Evolutionary conservation across 2,113 vertebrate species (phyloP), one percentile per base, ranked within the genome.

Genomic region (Synodontis membranacea): DNA sequence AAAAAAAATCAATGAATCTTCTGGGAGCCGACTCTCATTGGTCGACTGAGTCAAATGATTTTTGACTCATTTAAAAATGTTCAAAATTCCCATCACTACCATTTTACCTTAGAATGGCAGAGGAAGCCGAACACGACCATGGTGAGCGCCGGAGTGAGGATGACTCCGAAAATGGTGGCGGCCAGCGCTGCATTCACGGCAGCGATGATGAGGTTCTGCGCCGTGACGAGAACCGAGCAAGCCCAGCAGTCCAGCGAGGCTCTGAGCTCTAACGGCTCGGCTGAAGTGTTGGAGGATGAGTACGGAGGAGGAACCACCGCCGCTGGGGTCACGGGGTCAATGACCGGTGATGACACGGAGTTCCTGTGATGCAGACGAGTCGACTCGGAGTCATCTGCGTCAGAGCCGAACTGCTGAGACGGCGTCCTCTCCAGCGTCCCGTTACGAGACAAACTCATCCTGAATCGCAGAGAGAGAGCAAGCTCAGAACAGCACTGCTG

Each of bases 171-270:
- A 37, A 97, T 86, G 46, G 95, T 2, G 10, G 91, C 90, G 84
- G 96, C 94, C 86, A 98, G 80, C 2, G 91, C 82, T 0, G 91
- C 91, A 78, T 97, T 97, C 91, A 97, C 92, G 37, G 93, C 75
- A 0, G 95, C 96, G 42, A 97, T 96, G 90, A 97, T 78, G 83
- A 97, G 84, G 84, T 98, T 98, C 93, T 98, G 97, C 10, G 94
- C 94, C 0, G 96, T 96, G 88, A 98, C 96, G 75, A 98, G 94
- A 50, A 98, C 96, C 0, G 97, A 97, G 42, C 97, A 98, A 0
- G 97, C 97, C 97, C 97, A 97, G 92, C 97, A 98, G 90, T 98
- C 97, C 91, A 97, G 91, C 9, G 97, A 95, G 42, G 95, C 95
- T 12, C 97, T 92, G 54, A 96, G 91, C 89, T 97, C 96, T 90